A percentile compares a stretch with the other conserved stretches of the same genome.
Conservation (phyloP, 2,797 vertebrate genomes). For the Typhlichthys subterraneus region DNA sequence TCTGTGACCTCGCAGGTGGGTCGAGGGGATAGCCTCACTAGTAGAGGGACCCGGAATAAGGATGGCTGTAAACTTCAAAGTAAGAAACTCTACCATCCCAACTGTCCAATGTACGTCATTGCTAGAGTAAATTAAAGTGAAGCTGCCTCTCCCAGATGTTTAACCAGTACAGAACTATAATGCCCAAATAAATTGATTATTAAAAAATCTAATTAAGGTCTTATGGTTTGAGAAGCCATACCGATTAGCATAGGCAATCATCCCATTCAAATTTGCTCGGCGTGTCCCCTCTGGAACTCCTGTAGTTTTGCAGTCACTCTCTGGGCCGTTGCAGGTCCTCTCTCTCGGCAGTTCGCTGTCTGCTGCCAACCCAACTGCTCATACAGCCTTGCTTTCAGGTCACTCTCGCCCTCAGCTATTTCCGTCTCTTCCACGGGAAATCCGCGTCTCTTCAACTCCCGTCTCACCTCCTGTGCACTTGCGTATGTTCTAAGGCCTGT, state of each 20-base stretch:
- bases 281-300: conserved; percentile 16
- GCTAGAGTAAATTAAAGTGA: too few species aligned
- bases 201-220: not conserved
- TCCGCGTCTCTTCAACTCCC: conserved; percentile 8
- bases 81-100: not conserved
- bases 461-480: conserved; percentile 15
- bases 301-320: conserved; percentile 15
- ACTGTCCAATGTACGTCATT: conserved; percentile 3
- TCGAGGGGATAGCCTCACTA: conserved; percentile 2
- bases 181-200: not conserved
- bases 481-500: conserved; percentile 1
- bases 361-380: conserved; percentile 16
- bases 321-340: not conserved
- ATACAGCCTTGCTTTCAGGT: not conserved
- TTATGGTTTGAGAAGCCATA: too few species aligned
- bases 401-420: not conserved
- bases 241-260: not conserved
- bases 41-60: not conserved
- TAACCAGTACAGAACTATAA: not conserved
- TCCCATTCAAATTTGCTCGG: not conserved
- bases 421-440: conserved; percentile 2
- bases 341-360: not conserved
- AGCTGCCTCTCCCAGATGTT: not conserved
- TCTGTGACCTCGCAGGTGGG: conserved; percentile 1
- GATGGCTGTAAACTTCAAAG: not conserved